phyloP scores from a whole-genome alignment of 2,888 invertebrate species.

The Unio delphinus region DNA sequence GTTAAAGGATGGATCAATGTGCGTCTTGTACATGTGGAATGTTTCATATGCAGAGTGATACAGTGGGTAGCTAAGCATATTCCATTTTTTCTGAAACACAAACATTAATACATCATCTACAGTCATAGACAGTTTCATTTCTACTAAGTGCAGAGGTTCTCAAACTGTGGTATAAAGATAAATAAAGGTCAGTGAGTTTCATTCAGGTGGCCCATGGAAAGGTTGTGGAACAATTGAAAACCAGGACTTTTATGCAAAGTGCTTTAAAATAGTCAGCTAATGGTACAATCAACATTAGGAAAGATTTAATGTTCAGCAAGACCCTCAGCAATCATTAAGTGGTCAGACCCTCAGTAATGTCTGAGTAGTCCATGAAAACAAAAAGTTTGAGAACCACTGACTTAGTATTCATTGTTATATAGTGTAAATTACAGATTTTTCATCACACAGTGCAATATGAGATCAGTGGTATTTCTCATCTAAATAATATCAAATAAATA shows the following conservation, averaged over 20 bases:
- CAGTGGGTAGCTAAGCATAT: constrained; percentile 50
- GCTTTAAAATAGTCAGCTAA: too few species aligned
- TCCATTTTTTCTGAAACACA: constrained; percentile 23
- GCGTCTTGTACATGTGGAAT: constrained; percentile 41
- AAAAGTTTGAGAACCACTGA: too few species aligned
- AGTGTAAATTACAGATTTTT: background rate
- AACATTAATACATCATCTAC: background rate
- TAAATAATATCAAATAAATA: too few species aligned
- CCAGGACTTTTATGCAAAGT: too few species aligned
- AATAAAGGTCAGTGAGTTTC: background rate
- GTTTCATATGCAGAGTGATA: constrained; percentile 65
- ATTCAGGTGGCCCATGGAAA: background rate
- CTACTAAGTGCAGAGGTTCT: background rate
- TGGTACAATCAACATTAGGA: too few species aligned
- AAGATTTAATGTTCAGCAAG: too few species aligned
- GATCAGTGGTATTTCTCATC: too few species aligned
- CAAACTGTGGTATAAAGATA: background rate
- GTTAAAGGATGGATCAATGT: constrained; percentile 47
- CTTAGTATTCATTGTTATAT: too few species aligned
- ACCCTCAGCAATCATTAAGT: too few species aligned
- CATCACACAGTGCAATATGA: background rate
- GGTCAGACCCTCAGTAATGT: too few species aligned
- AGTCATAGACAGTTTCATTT: background rate
- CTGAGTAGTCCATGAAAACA: too few species aligned
- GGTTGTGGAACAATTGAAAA: background rate